Evolutionary conservation across 2,888 invertebrate genomes (phyloP).

Genomic region (Willowsia nigromaculata): DNA sequence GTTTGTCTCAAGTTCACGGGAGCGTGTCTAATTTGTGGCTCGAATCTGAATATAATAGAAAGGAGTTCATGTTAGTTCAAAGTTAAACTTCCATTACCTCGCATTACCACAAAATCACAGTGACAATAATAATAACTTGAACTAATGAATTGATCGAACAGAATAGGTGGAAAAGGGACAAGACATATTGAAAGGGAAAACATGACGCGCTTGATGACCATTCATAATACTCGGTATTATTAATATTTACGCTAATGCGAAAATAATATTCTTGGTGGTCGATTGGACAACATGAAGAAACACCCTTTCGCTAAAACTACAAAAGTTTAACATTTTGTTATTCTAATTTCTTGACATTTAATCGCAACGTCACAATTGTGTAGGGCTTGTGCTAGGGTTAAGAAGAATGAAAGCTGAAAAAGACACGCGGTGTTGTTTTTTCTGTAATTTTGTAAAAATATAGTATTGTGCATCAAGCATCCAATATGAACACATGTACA

Average conservation of each 20-base stretch:
- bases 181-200: conserved; percentile 3
- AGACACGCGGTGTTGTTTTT: conserved; percentile 3
- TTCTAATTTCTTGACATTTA: neutral
- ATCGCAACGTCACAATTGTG: neutral
- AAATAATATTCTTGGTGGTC: conserved; percentile 49
- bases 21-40: neutral
- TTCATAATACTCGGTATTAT: neutral
- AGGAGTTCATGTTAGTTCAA: neutral
- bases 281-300: neutral
- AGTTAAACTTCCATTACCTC: neutral
- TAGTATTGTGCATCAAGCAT: neutral
- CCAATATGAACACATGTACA: neutral
- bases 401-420: conserved; percentile 2
- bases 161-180: neutral
- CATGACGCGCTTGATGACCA: neutral
- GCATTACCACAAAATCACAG: neutral
- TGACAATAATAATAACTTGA: neutral
- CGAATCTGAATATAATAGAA: neutral
- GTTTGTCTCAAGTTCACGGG: neutral
- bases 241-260: neutral
- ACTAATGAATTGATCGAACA: conserved; percentile 33
- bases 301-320: neutral
- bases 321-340: neutral
- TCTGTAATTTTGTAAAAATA: neutral
- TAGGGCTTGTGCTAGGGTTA: conserved; percentile 15